These are phyloP conservation scores for Megalopta genalis DNA, from an alignment of 1,140 invertebrate species.

Conservation along the genomic window DNA sequence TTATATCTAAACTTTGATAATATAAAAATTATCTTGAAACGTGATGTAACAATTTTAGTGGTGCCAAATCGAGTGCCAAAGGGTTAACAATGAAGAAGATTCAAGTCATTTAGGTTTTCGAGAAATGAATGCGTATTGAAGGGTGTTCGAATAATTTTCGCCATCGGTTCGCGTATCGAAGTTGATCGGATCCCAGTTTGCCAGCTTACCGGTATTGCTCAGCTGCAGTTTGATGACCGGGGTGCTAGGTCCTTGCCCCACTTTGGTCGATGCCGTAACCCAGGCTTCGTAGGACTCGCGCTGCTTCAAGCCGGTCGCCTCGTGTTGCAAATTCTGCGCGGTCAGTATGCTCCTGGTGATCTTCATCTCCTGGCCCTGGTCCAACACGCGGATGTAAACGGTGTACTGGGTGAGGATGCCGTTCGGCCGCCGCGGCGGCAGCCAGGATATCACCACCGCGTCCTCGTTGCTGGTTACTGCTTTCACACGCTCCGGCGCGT, in stretches of 20 bases:
- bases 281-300: slow-evolving; percentile 84
- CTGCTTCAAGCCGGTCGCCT: slow-evolving; percentile 81
- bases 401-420: slow-evolving; percentile 88
- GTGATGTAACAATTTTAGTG: too few relatives aligned
- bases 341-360: slow-evolving; percentile 74
- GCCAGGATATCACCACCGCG: slow-evolving; percentile 89
- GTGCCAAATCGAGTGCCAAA: too few relatives aligned
- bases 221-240: slow-evolving; percentile 80
- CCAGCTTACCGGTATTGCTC: slow-evolving; percentile 74
- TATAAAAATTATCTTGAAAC: too few relatives aligned
- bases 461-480: slow-evolving; percentile 84
- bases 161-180: too few relatives aligned
- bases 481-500: slow-evolving; percentile 87
- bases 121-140: too few relatives aligned
- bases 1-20: too few relatives aligned
- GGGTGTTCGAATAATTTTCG: too few relatives aligned
- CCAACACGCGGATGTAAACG: slow-evolving; percentile 84
- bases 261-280: slow-evolving; percentile 83
- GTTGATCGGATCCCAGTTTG: too few relatives aligned
- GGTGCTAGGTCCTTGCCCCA: slow-evolving; percentile 82
- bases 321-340: slow-evolving; percentile 80
- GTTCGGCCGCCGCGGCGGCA: slow-evolving; percentile 86
- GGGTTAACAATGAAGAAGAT: too few relatives aligned
- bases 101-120: too few relatives aligned
- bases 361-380: slow-evolving; percentile 81